Percentiles rank a stretch among this genome's conserved stretches.
Evolutionary conservation across 2,888 invertebrate genomes (phyloP).

Genomic region (Drosophila paranaensis): DNA sequence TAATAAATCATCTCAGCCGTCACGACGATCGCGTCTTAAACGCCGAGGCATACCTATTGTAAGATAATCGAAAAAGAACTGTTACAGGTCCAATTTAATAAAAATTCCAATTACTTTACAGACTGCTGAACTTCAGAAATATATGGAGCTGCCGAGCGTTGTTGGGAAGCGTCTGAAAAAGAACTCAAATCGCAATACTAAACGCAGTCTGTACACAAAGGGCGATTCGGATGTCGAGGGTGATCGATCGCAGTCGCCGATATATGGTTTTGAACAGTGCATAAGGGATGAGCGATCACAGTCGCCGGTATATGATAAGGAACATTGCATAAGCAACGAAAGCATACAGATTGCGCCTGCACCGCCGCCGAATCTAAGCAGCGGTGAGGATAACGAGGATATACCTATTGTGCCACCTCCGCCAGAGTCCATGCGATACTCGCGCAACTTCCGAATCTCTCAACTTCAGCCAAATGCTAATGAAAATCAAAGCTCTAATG

Average conservation of each 20-base stretch:
- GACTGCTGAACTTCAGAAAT: constrained; percentile 35
- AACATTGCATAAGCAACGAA: neutral
- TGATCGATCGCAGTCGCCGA: neutral
- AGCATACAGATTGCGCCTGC: constrained; percentile 12
- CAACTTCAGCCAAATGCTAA: neutral
- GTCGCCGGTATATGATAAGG: neutral
- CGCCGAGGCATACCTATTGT: constrained; percentile 16
- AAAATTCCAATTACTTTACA: neutral
- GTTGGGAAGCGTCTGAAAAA: constrained; percentile 11
- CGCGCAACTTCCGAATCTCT: neutral
- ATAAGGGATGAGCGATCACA: neutral
- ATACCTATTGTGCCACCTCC: constrained; percentile 50
- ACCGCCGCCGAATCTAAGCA: constrained; percentile 33
- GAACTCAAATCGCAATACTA: neutral
- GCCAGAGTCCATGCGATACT: constrained; percentile 13
- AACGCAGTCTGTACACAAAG: constrained; percentile 58
- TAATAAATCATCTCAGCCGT: too few species aligned
- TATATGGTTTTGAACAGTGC: too few species aligned
- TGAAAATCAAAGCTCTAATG: too few species aligned
- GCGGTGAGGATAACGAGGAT: neutral
- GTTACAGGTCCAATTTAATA: neutral
- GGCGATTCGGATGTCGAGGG: constrained; percentile 49
- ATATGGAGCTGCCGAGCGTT: constrained; percentile 19
- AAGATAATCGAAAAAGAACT: neutral
- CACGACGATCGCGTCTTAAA: neutral